Conservation (phyloP, 2,113 vertebrate genomes). For the Prolemur simus region DNA sequence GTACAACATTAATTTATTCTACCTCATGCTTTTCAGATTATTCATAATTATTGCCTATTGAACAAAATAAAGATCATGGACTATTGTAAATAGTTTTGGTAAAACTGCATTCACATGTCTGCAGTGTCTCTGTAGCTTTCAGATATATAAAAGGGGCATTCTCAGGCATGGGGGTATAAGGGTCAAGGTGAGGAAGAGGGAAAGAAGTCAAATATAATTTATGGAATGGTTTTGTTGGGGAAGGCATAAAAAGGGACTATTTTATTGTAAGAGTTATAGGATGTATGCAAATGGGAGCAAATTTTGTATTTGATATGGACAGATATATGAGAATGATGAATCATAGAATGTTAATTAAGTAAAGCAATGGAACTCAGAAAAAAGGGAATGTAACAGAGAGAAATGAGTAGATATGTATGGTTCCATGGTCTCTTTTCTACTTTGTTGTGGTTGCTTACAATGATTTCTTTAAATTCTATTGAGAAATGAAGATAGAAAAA, state of each 20-base stretch:
- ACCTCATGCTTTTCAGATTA: not conserved
- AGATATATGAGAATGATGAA: not conserved
- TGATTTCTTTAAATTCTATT: constrained; percentile 51
- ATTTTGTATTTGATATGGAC: not conserved
- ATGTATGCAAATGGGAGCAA: not conserved
- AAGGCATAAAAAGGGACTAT: not conserved
- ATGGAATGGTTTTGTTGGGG: not conserved
- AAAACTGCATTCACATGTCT: not conserved
- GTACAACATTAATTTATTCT: not conserved
- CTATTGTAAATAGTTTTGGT: not conserved
- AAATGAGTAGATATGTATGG: not conserved
- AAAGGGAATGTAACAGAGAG: not conserved
- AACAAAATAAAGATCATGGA: not conserved
- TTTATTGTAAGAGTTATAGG: not conserved
- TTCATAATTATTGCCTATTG: not conserved
- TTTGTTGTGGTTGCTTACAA: constrained; percentile 34
- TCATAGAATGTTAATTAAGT: not conserved
- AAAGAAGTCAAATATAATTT: not conserved
- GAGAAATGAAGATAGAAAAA: constrained; percentile 40
- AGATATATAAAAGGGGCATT: not conserved
- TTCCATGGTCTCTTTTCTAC: not conserved
- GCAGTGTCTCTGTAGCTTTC: not conserved
- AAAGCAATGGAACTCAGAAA: not conserved
- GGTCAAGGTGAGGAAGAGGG: not conserved
- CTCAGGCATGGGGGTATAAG: not conserved